Base-by-base conservation (phyloP, 2,113 vertebrate species). In the Rhabdomys dilectus region DNA sequence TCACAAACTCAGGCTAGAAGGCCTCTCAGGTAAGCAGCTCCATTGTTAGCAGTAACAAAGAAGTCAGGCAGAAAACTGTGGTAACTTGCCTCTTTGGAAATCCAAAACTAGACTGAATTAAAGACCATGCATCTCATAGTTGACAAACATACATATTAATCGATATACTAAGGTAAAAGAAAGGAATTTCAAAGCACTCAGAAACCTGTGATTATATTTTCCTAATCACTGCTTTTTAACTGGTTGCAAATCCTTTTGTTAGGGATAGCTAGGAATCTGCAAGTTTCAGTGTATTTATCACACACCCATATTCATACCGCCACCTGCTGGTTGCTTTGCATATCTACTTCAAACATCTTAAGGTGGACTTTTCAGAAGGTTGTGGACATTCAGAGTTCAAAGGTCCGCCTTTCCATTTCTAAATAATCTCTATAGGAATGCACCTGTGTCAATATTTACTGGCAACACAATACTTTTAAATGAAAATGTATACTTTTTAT, bases 231-330 rank as follows among this genome's bases (percentile, higher is more conserved):
- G 8, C 19, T 66, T 87, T 84, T 68, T 60, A 88, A 75, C 24
- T 75, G 42, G 9, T 12, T 34, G 9, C 4, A 62, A 3, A 72
- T 94, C 0, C 0, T 31, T 93, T 75, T 78, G 21, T 73, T 19
- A 95, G 29, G 58, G 58, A 93, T 5, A 64, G n/a, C 42, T 19
- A 51, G 60, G 62, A 93, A 45, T 51, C 17, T 73, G 19, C 21
- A 45, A 58, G 81, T 93, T 62, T 39, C 62, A 53, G 77, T 77
- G 80, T 96, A 76, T 81, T 70, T 62, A 76, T 7, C 6, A 73
- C 39, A 56, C 64, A 97, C 87, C 87, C 39, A 34, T 96, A 97
- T 91, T 88, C 85, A 97, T 73, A 97, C 92, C 95, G 98, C 98
- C 98, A 97, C 85, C 98, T 97, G 58, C 96, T 97, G 98, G 97